Conservation (phyloP, 2,113 vertebrate genomes). For the Phyllostomus discolor region DNA sequence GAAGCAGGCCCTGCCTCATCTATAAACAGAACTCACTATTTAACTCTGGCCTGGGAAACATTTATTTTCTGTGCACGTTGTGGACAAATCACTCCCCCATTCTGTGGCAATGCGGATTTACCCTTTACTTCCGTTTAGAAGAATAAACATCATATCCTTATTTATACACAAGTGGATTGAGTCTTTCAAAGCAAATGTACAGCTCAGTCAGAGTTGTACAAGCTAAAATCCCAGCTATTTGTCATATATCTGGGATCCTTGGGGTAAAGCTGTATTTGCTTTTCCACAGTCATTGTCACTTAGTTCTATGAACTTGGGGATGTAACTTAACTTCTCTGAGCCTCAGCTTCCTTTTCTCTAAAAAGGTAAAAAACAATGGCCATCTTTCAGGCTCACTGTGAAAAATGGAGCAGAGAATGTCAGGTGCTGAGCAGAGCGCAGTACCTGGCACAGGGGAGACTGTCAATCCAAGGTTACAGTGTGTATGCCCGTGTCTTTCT, state of each 20-base stretch:
- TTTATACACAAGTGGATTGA: not conserved
- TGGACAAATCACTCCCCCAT: not conserved
- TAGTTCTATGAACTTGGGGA: not conserved
- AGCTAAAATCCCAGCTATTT: not conserved
- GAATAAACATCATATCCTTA: fast-evolving
- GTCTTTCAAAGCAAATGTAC: not conserved
- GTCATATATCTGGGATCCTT: fast-evolving
- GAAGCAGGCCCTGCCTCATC: not conserved
- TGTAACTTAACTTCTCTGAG: not conserved
- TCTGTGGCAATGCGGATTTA: not conserved
- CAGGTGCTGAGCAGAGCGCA: not conserved
- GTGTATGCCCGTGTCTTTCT: not conserved
- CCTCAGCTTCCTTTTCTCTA: not conserved
- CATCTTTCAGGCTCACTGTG: not conserved
- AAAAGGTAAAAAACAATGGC: not conserved
- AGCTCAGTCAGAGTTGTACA: not conserved
- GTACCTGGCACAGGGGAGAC: not conserved
- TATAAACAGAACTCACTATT: not conserved
- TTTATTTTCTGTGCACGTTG: not conserved
- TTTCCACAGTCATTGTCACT: not conserved
- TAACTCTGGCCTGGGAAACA: not conserved
- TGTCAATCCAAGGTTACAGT: not conserved
- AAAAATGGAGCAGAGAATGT: not conserved
- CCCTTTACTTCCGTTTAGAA: not conserved
- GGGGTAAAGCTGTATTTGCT: not conserved